phyloP scores from a whole-genome alignment of 2,888 invertebrate genomes.

The Achlya flavicornis region DNA sequence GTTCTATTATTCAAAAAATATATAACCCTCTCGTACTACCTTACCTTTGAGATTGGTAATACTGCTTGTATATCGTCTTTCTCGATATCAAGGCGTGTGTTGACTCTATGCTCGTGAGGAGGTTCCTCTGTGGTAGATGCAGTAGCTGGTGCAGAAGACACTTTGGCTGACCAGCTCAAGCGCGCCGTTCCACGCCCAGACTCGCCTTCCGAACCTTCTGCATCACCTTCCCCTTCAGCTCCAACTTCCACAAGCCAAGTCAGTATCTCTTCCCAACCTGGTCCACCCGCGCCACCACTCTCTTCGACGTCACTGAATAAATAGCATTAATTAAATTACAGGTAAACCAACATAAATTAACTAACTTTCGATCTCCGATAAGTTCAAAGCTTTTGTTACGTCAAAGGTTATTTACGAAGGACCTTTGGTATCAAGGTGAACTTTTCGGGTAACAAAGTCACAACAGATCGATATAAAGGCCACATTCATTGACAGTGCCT shows the following conservation, averaged over 20 bases:
- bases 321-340: background rate
- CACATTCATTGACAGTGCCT: background rate
- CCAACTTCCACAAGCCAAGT: conserved; percentile 96
- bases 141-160: conserved; percentile 58
- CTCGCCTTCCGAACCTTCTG: conserved; percentile 74
- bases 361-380: conserved; percentile 26
- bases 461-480: conserved; percentile 45
- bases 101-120: conserved; percentile 85
- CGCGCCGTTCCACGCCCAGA: conserved; percentile 91
- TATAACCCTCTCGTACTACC: conserved; percentile 10
- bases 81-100: conserved; percentile 93
- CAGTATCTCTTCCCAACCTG: conserved; percentile 91
- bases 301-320: conserved; percentile 64
- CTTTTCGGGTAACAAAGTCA: conserved; percentile 40
- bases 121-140: conserved; percentile 71
- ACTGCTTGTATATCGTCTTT: conserved; percentile 97
- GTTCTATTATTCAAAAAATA: background rate
- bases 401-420: conserved; percentile 40
- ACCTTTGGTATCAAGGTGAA: conserved; percentile 47
- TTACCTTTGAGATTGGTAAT: conserved; percentile 95
- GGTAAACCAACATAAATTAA: background rate
- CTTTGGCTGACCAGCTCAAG: conserved; percentile 91
- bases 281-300: conserved; percentile 67
- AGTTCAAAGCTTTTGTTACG: conserved; percentile 37
- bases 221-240: conserved; percentile 87